Evolutionary conservation across 2,797 vertebrate species (phyloP).

Genomic region (Semotilus atromaculatus): DNA sequence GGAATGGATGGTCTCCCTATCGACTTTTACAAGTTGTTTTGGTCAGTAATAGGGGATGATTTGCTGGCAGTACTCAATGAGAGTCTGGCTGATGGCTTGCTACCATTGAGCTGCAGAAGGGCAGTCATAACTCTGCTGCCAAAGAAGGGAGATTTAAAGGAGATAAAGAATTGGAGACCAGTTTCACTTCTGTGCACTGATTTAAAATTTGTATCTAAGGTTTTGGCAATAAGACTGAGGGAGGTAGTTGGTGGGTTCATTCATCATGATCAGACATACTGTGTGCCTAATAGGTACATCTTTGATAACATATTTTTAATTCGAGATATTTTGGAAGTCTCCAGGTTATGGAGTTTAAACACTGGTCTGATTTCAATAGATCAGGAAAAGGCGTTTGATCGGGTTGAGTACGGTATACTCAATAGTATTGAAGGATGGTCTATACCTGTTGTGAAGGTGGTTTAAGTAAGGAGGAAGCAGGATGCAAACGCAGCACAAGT

Average conservation of each 20-base stretch:
- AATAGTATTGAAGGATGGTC: too few species aligned
- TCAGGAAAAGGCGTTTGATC: background rate
- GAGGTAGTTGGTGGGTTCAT: too few species aligned
- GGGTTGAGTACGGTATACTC: too few species aligned
- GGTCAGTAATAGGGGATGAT: constrained; percentile 12
- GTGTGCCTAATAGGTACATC: background rate
- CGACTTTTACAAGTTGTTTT: background rate
- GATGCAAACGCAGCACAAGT: too few species aligned
- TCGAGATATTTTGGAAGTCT: background rate
- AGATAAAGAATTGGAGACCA: background rate
- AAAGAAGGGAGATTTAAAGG: background rate
- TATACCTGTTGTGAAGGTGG: too few species aligned
- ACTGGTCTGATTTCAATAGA: background rate
- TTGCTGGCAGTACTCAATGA: background rate
- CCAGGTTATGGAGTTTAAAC: background rate
- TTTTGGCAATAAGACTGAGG: background rate
- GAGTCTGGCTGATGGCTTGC: background rate
- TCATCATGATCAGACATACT: too few species aligned
- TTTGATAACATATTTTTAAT: background rate
- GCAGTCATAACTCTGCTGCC: background rate
- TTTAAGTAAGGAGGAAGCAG: too few species aligned
- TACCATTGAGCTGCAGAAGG: too few species aligned
- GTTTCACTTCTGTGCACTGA: background rate
- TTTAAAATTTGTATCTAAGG: too few species aligned
- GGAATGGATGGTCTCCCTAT: background rate